Conservation (phyloP, 1,140 invertebrate genomes). For the Lysiphlebus fabarum region DNA sequence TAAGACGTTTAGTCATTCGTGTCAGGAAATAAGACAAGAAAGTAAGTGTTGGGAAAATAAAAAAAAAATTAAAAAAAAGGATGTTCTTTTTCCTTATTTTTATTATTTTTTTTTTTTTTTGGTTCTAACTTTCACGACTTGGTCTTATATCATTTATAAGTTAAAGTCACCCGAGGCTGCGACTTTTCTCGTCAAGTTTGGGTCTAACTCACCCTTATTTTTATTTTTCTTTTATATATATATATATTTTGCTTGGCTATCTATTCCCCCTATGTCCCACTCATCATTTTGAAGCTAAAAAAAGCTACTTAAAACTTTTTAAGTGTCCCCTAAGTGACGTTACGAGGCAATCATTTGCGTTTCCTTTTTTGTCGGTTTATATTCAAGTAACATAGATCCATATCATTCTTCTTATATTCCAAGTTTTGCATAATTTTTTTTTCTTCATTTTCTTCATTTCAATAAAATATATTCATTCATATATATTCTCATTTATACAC, state of each 20-base stretch:
- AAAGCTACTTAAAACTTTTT: slow-evolving; percentile 44
- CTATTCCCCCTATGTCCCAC: slow-evolving; percentile 8
- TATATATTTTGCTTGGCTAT: not conserved
- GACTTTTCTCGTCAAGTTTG: not conserved
- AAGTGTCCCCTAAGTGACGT: slow-evolving; percentile 40
- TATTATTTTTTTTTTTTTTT: slow-evolving; percentile 4
- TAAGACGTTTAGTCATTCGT: too few species aligned
- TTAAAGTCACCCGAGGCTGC: slow-evolving; percentile 19
- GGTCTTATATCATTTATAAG: slow-evolving; percentile 35
- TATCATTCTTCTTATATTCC: slow-evolving; percentile 20
- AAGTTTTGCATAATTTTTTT: slow-evolving; percentile 15
- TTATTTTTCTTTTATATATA: not conserved
- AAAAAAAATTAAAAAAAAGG: too few species aligned
- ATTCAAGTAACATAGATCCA: slow-evolving; percentile 16
- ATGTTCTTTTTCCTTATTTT: too few species aligned
- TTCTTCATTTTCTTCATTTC: slow-evolving; percentile 14
- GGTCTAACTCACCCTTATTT: not conserved
- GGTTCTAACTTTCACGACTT: slow-evolving; percentile 18
- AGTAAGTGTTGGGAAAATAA: too few species aligned
- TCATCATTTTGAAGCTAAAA: slow-evolving; percentile 18
- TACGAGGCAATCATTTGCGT: slow-evolving; percentile 40
- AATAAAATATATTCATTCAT: slow-evolving; percentile 7
- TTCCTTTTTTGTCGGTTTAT: slow-evolving; percentile 32
- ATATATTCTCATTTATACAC: slow-evolving; percentile 1
- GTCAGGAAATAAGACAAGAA: too few species aligned